Evolutionary conservation across 2,113 vertebrate species (phyloP).

Genomic region (Gyps fulvus): DNA sequence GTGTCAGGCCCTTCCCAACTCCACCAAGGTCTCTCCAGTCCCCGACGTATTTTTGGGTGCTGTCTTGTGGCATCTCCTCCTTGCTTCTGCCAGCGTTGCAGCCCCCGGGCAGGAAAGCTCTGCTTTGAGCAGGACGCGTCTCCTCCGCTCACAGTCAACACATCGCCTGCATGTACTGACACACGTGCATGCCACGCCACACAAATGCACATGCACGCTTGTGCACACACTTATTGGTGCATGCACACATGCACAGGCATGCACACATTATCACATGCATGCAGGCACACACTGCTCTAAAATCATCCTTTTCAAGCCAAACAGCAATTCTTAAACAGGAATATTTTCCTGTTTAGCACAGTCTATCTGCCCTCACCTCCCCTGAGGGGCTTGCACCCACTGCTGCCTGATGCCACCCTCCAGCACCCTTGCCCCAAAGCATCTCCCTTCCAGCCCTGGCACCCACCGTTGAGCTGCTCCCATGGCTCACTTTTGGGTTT

Average conservation of each 20-base stretch:
- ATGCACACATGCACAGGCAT: too few relatives aligned
- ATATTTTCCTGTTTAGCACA: not conserved
- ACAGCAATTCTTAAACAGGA: not conserved
- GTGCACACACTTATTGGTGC: too few relatives aligned
- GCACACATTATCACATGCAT: rapidly evolving
- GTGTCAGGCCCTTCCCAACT: not conserved
- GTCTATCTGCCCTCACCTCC: not conserved
- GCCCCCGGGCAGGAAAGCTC: not conserved
- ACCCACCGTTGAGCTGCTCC: not conserved
- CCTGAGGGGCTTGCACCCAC: not conserved
- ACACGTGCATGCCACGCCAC: rapidly evolving
- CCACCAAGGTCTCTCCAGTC: not conserved
- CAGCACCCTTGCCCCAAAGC: not conserved
- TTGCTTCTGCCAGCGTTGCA: not conserved
- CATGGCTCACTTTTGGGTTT: not conserved
- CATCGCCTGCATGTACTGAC: rapidly evolving
- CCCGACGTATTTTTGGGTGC: not conserved
- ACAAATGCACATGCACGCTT: rapidly evolving
- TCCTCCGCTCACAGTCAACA: rapidly evolving
- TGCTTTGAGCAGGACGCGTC: not conserved
- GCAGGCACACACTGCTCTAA: not conserved
- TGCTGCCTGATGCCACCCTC: not conserved
- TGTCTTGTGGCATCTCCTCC: not conserved
- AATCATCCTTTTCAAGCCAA: not conserved
- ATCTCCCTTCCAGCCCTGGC: not conserved